Base-by-base conservation (phyloP, 2,113 vertebrate species). In the Pholis gunnellus region DNA sequence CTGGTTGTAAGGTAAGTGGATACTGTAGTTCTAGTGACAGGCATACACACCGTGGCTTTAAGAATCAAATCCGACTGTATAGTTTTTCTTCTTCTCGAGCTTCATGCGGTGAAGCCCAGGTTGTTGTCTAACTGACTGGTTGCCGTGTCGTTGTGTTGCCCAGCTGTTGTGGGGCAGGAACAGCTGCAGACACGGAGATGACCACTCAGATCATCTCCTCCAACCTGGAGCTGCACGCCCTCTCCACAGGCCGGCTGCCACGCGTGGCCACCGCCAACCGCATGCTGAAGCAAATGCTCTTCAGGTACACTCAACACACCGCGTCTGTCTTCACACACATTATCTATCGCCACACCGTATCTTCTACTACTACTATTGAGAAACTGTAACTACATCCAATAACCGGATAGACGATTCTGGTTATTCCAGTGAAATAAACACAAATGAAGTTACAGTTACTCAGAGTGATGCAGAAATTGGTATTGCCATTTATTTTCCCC, bases 261-360 rank as follows among this genome's bases (percentile, higher is more conserved):
- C 96, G 98, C 0, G 97, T 99, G 1, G 97, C 96, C 86, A 99
- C 98, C 0, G 98, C 98, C 60, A 99, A 98, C 81, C 95, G 97
- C 64, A 99, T 99, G 98, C 96, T 99, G 4, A 99, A 99, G 86
- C 98, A 99, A 83, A 99, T 99, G 98, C 97, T 99, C 11, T 99
- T 99, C 94, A 98, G 98, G 98, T 99, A 87, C 10, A 9, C 2
- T 15, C 38, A 10, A 13, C 11, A 60, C 2, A n/a, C 0, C 31
- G 9, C 2, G 2, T 4, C 31, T 34, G 5, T 34, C 31, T 2
- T 34, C 34, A 34, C 36, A 38, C 36, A 38, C 36, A 3, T 3
- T 34, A 3, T 4, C 31, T 34, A 0, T 34, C 31, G 29, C 2
- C 36, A 38, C 36, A 38, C 36, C 3, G 29, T 29, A 29, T 29